These are phyloP conservation scores for Hofmannophila pseudospretella DNA, from an alignment of 2,888 invertebrate species.

Conservation along the genomic window DNA sequence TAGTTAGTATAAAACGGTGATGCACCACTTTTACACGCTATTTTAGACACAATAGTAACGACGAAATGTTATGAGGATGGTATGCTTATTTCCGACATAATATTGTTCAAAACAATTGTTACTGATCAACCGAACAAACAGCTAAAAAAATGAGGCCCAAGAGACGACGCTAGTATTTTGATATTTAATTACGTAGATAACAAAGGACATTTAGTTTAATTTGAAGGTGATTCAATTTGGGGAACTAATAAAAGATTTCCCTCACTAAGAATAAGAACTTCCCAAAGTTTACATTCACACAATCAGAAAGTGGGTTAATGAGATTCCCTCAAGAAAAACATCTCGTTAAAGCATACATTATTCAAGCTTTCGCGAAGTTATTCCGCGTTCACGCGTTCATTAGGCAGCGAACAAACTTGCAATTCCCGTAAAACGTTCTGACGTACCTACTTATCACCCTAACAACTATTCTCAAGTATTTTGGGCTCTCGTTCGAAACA, in stretches of 20 bases:
- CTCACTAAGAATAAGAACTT: conserved; percentile 62
- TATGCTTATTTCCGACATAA: no score
- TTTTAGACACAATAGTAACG: no score
- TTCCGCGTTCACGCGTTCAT: conserved; percentile 76
- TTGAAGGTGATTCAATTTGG: conserved; percentile 56
- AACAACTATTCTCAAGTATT: conserved; percentile 73
- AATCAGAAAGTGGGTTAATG: conserved; percentile 76
- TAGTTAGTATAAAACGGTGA: no score
- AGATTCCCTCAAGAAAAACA: conserved; percentile 77
- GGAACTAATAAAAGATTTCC: conserved; percentile 59
- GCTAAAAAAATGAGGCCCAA: no score
- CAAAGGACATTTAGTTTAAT: conserved; percentile 30
- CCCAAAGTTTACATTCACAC: conserved; percentile 70
- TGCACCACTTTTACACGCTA: no score
- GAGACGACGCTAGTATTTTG: no score
- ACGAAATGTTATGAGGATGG: no score
- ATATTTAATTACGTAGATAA: no score
- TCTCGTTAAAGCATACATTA: conserved; percentile 77
- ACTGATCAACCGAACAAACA: no score
- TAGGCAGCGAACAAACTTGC: conserved; percentile 66
- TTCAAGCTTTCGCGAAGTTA: conserved; percentile 74
- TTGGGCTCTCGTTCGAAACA: conserved; percentile 44
- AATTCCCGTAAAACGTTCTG: conserved; percentile 51
- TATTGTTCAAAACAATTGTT: no score
- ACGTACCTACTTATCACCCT: conserved; percentile 66